Conservation (phyloP, 2,888 invertebrate genomes). For the Mylabris sibirica region DNA sequence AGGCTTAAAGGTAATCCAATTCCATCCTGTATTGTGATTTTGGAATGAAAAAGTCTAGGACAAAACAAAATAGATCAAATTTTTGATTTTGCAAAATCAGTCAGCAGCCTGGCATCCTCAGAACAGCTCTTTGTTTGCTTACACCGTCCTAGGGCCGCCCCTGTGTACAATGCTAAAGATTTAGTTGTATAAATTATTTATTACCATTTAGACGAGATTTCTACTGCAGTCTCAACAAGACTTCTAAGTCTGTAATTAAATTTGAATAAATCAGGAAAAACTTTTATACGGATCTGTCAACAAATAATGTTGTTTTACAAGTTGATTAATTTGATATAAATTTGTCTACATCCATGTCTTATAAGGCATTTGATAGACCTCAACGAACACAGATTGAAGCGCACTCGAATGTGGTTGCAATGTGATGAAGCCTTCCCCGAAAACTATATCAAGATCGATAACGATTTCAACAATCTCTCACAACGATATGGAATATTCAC, state of each 20-base stretch:
- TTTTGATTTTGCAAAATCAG: no score
- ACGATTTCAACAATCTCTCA: not conserved
- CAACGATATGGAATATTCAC: not conserved
- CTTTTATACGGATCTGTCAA: no score
- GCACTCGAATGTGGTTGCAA: not conserved
- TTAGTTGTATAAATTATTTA: conserved; percentile 1
- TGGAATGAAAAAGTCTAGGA: no score
- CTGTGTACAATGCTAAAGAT: not conserved
- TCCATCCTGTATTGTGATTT: no score
- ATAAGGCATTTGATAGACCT: conserved; percentile 1
- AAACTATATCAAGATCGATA: conserved; percentile 13
- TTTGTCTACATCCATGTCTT: not conserved
- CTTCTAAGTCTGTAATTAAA: not conserved
- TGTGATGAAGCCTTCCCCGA: not conserved
- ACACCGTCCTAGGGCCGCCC: no score
- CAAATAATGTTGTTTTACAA: not conserved
- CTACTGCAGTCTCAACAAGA: not conserved
- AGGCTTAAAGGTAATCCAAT: no score
- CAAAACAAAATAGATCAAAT: no score
- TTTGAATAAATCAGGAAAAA: not conserved
- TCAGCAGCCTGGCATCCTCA: no score
- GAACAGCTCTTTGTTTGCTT: no score
- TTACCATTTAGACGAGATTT: not conserved
- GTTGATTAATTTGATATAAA: not conserved
- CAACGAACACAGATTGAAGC: conserved; percentile 10